These are phyloP conservation scores for Emydura subglobosa DNA, from an alignment of 2,113 vertebrate genomes.

Conservation along the genomic window DNA sequence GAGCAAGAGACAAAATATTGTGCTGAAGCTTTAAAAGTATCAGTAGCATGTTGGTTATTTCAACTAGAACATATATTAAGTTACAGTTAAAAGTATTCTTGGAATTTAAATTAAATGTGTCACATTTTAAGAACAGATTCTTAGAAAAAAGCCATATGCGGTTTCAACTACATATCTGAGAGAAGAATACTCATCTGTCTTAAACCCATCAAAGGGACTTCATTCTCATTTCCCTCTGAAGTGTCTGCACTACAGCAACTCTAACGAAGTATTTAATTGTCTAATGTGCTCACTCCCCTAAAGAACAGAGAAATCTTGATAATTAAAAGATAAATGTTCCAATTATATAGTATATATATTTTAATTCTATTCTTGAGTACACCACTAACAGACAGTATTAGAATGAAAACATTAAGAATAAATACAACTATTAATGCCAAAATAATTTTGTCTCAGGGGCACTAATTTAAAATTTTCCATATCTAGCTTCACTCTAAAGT, in stretches of 20 bases:
- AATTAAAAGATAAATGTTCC: neutral
- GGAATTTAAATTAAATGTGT: neutral
- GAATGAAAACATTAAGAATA: neutral
- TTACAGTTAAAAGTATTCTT: neutral
- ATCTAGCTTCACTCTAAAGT: neutral
- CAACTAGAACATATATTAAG: neutral
- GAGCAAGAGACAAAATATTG: neutral
- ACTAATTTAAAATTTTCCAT: neutral
- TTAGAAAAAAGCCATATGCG: neutral
- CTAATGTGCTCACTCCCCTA: neutral
- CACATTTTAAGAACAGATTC: neutral
- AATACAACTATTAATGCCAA: neutral
- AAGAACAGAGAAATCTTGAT: neutral
- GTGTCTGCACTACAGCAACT: neutral
- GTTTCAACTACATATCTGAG: neutral
- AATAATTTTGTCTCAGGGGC: neutral
- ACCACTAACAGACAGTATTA: neutral
- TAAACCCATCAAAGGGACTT: neutral
- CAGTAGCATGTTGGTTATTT: neutral
- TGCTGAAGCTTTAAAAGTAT: neutral
- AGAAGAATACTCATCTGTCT: neutral
- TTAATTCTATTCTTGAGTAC: neutral
- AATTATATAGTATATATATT: neutral
- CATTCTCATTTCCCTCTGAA: neutral
- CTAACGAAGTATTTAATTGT: neutral